These are phyloP conservation scores for Macrophya annulata DNA, from an alignment of 2,888 invertebrate genomes.

Conservation along the genomic window DNA sequence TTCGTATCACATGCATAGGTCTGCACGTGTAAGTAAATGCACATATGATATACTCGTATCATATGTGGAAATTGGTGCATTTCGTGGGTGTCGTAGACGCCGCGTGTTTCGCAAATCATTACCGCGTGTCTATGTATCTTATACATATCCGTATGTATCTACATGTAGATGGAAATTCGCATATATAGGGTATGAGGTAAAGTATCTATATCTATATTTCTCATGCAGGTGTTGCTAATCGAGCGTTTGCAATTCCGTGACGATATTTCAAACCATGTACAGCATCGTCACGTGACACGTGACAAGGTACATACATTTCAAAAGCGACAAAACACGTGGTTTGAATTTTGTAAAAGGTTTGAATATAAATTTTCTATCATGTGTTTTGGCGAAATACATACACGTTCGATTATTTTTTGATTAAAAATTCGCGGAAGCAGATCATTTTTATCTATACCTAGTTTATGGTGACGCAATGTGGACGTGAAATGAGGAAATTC, in stretches of 20 bases:
- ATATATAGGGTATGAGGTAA: background rate
- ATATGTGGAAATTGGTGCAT: background rate
- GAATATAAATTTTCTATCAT: too few species aligned
- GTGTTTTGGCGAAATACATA: too few species aligned
- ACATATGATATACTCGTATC: background rate
- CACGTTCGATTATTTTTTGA: too few species aligned
- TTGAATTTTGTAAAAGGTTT: background rate
- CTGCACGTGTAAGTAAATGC: background rate
- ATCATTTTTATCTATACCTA: too few species aligned
- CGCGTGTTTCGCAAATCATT: constrained; percentile 6
- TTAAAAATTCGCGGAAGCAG: too few species aligned
- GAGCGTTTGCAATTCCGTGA: constrained; percentile 33
- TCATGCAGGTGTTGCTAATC: constrained; percentile 49
- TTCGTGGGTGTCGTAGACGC: background rate
- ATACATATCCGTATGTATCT: background rate
- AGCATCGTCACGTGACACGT: background rate
- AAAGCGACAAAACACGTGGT: background rate
- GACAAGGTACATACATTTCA: background rate
- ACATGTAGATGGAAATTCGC: background rate
- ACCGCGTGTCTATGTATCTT: background rate
- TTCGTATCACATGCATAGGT: background rate
- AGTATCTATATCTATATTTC: constrained; percentile 34
- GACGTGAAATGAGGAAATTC: background rate
- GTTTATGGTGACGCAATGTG: background rate
- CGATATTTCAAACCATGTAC: constrained; percentile 18